A percentile compares a stretch with the other conserved stretches of the same genome.
These are phyloP conservation scores for Sinocyclocheilus rhinocerous DNA, from an alignment of 2,113 vertebrate genomes.

Conservation along the genomic window DNA sequence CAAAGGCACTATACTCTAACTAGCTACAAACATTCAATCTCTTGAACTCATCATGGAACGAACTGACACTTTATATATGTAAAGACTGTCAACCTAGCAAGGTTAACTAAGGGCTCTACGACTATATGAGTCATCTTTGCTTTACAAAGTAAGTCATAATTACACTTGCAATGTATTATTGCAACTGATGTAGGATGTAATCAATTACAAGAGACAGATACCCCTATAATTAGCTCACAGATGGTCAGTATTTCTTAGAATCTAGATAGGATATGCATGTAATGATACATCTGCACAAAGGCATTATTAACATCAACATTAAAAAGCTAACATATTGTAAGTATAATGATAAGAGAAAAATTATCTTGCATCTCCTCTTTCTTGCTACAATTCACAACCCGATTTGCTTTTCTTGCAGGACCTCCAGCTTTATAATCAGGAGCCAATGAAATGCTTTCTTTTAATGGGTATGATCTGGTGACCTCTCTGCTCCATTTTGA, in stretches of 20 bases:
- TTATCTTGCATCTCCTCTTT: neutral
- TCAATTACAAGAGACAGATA: neutral
- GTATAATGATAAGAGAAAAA: neutral
- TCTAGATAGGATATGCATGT: conserved; percentile 3
- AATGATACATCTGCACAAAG: conserved; percentile 23
- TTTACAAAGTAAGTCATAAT: conserved; percentile 31
- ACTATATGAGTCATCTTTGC: conserved; percentile 3
- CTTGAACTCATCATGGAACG: neutral
- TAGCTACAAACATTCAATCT: conserved; percentile 69
- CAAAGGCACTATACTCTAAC: conserved; percentile 79
- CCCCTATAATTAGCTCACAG: conserved; percentile 11
- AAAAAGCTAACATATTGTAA: conserved; percentile 1
- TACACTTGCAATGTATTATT: conserved; percentile 31
- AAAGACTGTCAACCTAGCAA: neutral
- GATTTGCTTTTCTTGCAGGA: conserved; percentile 22
- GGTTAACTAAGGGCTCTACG: neutral
- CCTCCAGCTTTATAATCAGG: neutral
- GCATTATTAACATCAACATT: conserved; percentile 23
- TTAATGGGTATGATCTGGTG: conserved; percentile 41
- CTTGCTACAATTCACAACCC: neutral
- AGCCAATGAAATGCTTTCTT: conserved; percentile 14
- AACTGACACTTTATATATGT: neutral
- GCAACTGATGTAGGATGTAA: conserved; percentile 2
- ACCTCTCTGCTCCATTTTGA: conserved; percentile 30
- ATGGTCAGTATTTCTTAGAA: conserved; percentile 22